Base-by-base conservation (phyloP, 2,113 vertebrate genomes). In the Spermophilus dauricus region DNA sequence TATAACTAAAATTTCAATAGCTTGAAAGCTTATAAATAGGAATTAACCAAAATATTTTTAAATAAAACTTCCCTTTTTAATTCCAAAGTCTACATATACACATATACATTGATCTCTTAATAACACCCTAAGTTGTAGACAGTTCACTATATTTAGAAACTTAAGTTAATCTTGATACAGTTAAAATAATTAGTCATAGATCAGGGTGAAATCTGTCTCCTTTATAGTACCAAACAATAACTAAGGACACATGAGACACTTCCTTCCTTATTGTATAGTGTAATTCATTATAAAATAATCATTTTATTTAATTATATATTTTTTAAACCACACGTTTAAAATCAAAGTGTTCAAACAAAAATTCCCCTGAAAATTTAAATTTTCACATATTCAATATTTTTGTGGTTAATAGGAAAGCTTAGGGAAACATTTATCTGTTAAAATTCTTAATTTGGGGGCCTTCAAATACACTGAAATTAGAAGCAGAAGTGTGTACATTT, bases 321-420 rank as follows among this genome's bases (percentile, higher is more conserved):
- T 77, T 94, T 96, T 80, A 89, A 34, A 61, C 73, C 39, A 82
- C 26, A 14, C 1, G 51, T 26, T 95, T 91, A 95, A 96, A 94
- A 92, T 97, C 80, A 88, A 97, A 96, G 85, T n/a, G 32, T 91
- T 91, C 11, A 95, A 80, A 97, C 80, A n/a, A 97, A 95, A 89
- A 95, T 39, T 97, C 53, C 13, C 70, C 69, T 90, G 1, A 2
- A 92, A 96, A 53, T n/a, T 82, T 51, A 83, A 37, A 89, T 83
- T 85, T 86, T 45, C 78, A 78, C 48, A 14, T 53, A 97, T 53
- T 30, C 37, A 81, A 5, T 63, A 61, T 96, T 63, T 34, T 28
- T 65, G 69, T 51, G 56, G 4, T 53, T 51, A 67, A 70, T 2
- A 67, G 84, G 34, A 91, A 75, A 76, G 86, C 78, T 30, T 45